Conservation (phyloP, 2,113 vertebrate species). For the Nothobranchius furzeri region DNA sequence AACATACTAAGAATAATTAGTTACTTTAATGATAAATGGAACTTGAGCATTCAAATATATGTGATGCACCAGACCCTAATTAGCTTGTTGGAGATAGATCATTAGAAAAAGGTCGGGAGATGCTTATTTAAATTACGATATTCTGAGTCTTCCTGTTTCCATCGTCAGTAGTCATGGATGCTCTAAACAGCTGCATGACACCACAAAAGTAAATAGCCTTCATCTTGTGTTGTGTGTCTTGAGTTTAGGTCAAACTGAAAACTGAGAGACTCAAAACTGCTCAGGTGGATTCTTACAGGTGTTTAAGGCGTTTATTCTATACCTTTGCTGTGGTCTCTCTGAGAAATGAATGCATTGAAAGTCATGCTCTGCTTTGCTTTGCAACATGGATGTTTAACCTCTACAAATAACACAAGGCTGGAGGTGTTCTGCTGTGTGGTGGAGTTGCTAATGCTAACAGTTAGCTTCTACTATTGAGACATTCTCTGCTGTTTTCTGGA, state of each 20-base stretch:
- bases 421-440: no score
- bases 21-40: background rate
- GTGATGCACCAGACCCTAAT: conserved; percentile 6
- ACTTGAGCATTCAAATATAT: background rate
- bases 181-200: no score
- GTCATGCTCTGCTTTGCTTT: no score
- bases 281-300: background rate
- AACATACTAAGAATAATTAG: background rate
- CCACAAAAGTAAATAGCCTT: no score
- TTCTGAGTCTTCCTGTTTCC: background rate
- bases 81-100: conserved; percentile 10
- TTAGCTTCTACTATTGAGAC: no score
- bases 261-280: background rate
- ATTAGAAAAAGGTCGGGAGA: conserved; percentile 6
- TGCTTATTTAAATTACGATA: conserved; percentile 11
- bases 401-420: no score
- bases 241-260: background rate
- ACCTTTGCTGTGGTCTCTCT: no score
- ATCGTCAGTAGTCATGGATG: background rate
- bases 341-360: no score
- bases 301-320: no score
- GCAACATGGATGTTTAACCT: no score
- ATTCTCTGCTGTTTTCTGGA: no score
- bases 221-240: background rate
- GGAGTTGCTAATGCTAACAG: no score